Evolutionary conservation across 2,113 vertebrate species (phyloP).

Genomic region (Oreochromis tanganicae): DNA sequence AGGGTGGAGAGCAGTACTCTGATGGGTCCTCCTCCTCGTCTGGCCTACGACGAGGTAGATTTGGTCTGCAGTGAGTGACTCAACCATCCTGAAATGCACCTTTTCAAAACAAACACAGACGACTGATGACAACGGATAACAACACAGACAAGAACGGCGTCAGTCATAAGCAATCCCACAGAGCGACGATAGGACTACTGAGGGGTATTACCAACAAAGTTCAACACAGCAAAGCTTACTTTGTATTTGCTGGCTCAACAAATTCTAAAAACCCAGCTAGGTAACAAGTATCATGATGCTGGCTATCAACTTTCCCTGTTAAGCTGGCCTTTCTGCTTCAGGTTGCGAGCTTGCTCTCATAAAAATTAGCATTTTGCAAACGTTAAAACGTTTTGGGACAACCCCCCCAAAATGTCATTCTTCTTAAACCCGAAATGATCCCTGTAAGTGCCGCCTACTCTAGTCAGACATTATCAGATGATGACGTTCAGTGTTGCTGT

Average conservation of each 20-base stretch:
- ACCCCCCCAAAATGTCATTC: background rate
- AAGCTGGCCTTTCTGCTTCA: background rate
- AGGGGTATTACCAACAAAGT: background rate
- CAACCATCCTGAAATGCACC: accelerated
- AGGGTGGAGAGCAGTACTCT: background rate
- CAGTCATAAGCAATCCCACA: background rate
- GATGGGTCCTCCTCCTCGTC: background rate
- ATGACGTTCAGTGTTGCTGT: background rate
- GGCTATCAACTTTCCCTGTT: background rate
- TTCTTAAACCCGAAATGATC: background rate
- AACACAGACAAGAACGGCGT: background rate
- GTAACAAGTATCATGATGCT: background rate
- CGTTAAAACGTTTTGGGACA: background rate
- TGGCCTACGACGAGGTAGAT: accelerated
- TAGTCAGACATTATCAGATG: background rate
- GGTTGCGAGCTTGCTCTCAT: background rate
- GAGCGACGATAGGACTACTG: background rate
- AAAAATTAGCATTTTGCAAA: background rate
- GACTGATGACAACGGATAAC: background rate
- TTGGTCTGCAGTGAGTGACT: background rate
- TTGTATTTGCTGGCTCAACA: background rate
- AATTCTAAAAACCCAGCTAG: background rate
- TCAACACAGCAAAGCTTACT: accelerated
- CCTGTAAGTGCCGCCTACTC: background rate
- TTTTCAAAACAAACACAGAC: background rate